Percentiles rank a stretch among this genome's conserved stretches.
Conservation (phyloP, 2,113 vertebrate genomes). For the Channa argus region DNA sequence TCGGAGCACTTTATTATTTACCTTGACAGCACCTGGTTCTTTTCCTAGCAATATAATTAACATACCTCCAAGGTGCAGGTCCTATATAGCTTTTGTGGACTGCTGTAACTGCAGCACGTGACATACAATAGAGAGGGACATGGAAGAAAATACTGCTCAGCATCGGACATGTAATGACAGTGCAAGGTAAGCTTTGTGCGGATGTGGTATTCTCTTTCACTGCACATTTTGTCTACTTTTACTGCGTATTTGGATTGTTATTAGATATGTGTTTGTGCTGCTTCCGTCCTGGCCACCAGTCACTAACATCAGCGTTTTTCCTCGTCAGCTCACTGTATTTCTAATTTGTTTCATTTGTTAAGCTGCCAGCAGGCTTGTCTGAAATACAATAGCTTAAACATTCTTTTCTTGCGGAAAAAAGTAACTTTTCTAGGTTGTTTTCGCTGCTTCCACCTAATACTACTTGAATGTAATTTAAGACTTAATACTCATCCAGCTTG, state of each 20-base stretch:
- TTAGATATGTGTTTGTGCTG: not conserved
- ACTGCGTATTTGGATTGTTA: not conserved
- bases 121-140: slow-evolving; percentile 52
- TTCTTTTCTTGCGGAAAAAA: not conserved
- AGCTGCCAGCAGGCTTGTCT: not conserved
- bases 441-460: slow-evolving; percentile 13
- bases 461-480: slow-evolving; percentile 57
- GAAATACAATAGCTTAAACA: not conserved
- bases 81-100: slow-evolving; percentile 21
- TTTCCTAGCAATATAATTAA: slow-evolving; percentile 20
- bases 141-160: slow-evolving; percentile 34
- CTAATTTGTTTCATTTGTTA: not conserved
- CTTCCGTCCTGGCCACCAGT: slow-evolving; percentile 8
- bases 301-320: not conserved
- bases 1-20: slow-evolving; percentile 61
- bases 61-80: slow-evolving; percentile 19
- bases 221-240: not conserved
- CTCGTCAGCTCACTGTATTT: slow-evolving; percentile 6
- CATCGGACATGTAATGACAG: slow-evolving; percentile 21
- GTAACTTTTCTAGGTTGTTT: not conserved
- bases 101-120: slow-evolving; percentile 15
- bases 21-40: slow-evolving; percentile 37
- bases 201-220: not conserved
- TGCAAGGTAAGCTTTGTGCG: slow-evolving; percentile 58
- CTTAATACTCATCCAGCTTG: slow-evolving; percentile 31